Conservation (phyloP, 2,113 vertebrate species). For the Chionomys nivalis region DNA sequence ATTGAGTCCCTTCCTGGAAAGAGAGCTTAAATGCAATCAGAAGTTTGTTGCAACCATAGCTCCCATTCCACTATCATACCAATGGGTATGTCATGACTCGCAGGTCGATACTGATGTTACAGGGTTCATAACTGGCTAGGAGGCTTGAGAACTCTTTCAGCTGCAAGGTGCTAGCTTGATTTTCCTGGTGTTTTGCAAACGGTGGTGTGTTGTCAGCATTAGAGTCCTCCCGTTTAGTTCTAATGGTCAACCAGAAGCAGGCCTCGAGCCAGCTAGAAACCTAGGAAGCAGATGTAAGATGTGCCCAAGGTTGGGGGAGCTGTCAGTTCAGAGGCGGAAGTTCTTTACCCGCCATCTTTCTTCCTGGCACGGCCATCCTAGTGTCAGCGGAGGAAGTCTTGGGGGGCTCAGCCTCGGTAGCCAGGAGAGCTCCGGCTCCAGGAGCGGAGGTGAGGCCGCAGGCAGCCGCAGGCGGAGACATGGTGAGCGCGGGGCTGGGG, state of each 20-base stretch:
- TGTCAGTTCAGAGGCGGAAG: background rate
- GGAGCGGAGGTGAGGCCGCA: background rate
- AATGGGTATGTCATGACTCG: background rate
- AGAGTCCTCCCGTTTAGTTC: background rate
- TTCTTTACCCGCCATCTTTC: background rate
- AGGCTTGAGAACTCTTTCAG: background rate
- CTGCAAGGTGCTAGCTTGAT: background rate
- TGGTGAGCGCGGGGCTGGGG: background rate
- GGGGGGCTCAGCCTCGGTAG: background rate
- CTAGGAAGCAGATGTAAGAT: background rate
- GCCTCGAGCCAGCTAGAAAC: background rate
- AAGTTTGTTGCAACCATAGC: background rate
- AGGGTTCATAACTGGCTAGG: background rate
- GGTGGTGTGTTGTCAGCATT: background rate
- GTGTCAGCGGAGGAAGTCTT: background rate
- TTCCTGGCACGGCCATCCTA: background rate
- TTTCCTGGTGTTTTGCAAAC: background rate
- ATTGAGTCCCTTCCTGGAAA: background rate
- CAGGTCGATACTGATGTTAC: background rate
- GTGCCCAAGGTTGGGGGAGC: background rate
- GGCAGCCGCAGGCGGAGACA: background rate
- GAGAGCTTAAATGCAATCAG: background rate
- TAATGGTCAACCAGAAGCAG: background rate
- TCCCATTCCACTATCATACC: background rate
- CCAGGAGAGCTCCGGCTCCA: fast-evolving